phyloP scores from a whole-genome alignment of 2,888 invertebrate genomes.

The Polymixis lichenea region DNA sequence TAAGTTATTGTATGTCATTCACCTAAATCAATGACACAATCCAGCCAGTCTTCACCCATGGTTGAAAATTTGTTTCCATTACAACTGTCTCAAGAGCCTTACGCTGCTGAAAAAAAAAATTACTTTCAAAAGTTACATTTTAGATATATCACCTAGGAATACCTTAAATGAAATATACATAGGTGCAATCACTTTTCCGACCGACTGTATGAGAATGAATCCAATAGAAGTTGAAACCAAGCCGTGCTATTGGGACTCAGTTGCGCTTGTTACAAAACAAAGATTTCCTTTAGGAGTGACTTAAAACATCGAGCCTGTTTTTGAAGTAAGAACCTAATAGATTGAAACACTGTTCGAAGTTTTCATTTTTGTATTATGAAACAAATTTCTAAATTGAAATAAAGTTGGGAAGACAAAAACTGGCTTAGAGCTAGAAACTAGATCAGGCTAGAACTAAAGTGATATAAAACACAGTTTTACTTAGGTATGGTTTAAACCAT shows the following conservation, averaged over 20 bases:
- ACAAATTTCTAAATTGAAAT: too few relatives aligned
- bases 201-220: conserved; percentile 63
- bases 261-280: not conserved
- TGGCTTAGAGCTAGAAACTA: too few relatives aligned
- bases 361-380: too few relatives aligned
- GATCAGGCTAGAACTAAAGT: too few relatives aligned
- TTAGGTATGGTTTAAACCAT: too few relatives aligned
- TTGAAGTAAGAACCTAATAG: too few relatives aligned
- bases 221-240: conserved; percentile 65
- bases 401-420: too few relatives aligned
- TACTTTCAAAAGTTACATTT: not conserved
- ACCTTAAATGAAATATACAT: not conserved
- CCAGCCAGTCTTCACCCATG: not conserved
- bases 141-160: not conserved
- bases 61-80: not conserved
- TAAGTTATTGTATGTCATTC: too few relatives aligned
- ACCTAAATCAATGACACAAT: not conserved
- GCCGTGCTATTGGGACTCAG: conserved; percentile 47
- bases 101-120: not conserved
- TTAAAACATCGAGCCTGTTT: too few relatives aligned
- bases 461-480: too few relatives aligned
- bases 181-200: conserved; percentile 46
- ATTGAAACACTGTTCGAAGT: too few relatives aligned
- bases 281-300: too few relatives aligned
- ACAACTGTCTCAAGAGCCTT: not conserved